phyloP scores from a whole-genome alignment of 2,113 vertebrate species.

The Cryptotis parvus region DNA sequence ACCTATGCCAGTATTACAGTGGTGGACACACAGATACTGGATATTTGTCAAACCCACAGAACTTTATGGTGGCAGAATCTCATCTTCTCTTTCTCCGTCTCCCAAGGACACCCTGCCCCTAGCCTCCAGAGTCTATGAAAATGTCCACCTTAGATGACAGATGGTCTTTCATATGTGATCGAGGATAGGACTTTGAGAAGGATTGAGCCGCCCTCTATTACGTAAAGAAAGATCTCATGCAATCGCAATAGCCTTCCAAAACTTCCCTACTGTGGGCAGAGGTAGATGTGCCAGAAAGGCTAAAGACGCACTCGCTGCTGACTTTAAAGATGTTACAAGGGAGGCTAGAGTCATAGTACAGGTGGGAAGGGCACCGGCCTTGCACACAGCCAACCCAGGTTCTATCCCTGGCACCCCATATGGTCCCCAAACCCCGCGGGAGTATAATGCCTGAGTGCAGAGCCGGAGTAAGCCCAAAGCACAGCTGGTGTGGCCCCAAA shows the following conservation, averaged over 20 bases:
- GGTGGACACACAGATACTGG: neutral
- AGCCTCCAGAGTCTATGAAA: neutral
- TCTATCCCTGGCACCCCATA: no score
- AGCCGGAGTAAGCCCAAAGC: no score
- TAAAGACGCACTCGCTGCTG: neutral
- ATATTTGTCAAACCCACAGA: neutral
- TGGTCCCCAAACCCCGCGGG: no score
- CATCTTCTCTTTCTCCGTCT: neutral
- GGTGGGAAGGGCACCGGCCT: no score
- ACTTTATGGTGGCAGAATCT: neutral
- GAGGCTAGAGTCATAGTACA: no score
- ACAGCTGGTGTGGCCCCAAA: no score
- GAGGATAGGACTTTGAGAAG: neutral
- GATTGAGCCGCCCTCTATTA: neutral
- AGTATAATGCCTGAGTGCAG: no score
- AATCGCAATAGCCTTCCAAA: neutral
- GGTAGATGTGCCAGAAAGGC: neutral
- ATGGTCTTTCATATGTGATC: neutral
- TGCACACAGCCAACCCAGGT: no score
- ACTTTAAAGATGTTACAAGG: neutral
- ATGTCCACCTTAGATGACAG: neutral
- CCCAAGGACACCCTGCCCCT: neutral
- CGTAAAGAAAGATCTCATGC: neutral
- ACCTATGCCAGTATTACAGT: neutral
- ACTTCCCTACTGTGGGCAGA: neutral